Conservation (phyloP, 2,797 vertebrate genomes). For the Dermochelys coriacea region DNA sequence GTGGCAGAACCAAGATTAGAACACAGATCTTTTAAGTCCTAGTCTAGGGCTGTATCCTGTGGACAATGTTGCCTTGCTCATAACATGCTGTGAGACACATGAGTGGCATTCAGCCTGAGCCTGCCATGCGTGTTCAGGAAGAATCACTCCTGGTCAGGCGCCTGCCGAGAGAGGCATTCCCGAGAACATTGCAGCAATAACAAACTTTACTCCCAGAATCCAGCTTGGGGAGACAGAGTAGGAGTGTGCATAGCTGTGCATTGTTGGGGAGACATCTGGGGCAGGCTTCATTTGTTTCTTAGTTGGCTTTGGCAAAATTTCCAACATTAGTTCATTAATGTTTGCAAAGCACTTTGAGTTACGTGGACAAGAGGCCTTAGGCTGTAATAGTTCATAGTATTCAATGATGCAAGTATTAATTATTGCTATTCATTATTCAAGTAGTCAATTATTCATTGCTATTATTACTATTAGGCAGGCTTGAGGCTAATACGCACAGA, state of each 20-base stretch:
- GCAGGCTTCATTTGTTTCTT: not conserved
- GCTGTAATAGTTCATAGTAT: not conserved
- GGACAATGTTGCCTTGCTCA: no score
- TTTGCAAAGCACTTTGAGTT: not conserved
- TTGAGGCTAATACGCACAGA: not conserved
- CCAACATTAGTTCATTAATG: not conserved
- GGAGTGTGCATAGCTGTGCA: not conserved
- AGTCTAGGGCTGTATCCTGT: not conserved
- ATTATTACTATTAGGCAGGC: not conserved
- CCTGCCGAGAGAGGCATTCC: not conserved
- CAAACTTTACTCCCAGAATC: not conserved
- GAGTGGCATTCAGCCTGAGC: not conserved
- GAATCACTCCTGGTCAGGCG: not conserved
- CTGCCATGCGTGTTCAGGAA: rapidly evolving
- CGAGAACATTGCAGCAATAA: not conserved
- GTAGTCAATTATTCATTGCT: not conserved
- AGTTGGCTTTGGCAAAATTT: not conserved
- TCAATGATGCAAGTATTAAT: conserved; percentile 26
- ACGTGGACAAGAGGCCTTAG: not conserved
- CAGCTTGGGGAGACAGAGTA: not conserved
- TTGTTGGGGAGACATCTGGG: not conserved
- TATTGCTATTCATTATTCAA: conserved; percentile 6
- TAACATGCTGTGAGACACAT: no score
- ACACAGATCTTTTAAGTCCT: no score
- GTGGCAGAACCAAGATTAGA: no score